Conservation (phyloP, 2,113 vertebrate species). For the human region DNA sequence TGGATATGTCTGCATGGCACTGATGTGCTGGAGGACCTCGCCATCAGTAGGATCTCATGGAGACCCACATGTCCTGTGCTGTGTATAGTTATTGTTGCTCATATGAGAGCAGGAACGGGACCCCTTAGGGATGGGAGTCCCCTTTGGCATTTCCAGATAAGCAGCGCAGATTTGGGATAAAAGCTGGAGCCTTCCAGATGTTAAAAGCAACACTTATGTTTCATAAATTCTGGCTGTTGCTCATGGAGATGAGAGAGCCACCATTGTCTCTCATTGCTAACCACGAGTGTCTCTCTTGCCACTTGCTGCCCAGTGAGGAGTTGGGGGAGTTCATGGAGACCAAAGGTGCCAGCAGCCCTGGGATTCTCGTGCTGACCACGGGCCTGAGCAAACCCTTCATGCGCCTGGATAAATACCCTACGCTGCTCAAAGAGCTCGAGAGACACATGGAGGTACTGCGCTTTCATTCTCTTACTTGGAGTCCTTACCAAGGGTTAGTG, state of each 20-base stretch:
- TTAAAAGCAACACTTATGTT: neutral
- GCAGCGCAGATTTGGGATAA: neutral
- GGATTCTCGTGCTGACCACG: conserved; percentile 96
- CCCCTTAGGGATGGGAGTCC: neutral
- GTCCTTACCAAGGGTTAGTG: neutral
- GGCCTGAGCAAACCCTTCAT: conserved; percentile 99
- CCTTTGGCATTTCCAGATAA: neutral
- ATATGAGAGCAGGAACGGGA: fast-evolving
- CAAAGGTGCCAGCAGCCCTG: conserved; percentile 93
- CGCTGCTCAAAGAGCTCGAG: conserved; percentile 97
- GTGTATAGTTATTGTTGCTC: neutral
- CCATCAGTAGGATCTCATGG: no score
- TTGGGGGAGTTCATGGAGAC: conserved; percentile 98
- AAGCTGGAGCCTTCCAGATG: neutral
- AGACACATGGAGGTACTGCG: conserved; percentile 96
- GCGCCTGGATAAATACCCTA: conserved; percentile 98
- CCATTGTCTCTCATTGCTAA: neutral
- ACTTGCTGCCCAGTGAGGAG: conserved; percentile 87
- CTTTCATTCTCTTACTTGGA: no score
- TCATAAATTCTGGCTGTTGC: neutral
- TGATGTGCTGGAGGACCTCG: neutral
- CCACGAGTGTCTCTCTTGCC: neutral
- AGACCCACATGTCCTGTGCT: neutral
- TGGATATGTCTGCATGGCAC: no score
- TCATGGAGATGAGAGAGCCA: neutral